Percentiles rank a stretch among this genome's conserved stretches.
Evolutionary conservation across 2,113 vertebrate species (phyloP).

Genomic region (Apistogramma diplotaenia): DNA sequence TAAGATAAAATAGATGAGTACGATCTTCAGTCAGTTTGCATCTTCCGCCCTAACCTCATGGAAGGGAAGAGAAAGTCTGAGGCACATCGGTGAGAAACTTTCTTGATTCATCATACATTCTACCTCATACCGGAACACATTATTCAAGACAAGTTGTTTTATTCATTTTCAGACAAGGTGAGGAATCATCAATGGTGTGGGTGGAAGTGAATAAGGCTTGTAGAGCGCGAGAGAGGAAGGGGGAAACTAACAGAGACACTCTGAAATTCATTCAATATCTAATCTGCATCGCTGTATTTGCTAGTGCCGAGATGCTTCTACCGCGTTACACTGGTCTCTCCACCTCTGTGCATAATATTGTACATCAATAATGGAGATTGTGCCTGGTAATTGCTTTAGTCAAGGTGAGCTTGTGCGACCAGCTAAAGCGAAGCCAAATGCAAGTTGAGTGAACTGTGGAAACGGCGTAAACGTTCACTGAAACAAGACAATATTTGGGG

Average conservation of each 20-base stretch:
- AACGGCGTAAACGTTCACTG: conserved; percentile 15
- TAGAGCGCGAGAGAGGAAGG: neutral
- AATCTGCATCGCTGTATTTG: conserved; percentile 28
- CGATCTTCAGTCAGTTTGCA: neutral
- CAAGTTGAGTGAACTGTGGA: conserved; percentile 32
- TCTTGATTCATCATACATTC: conserved; percentile 9
- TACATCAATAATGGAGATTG: conserved; percentile 3
- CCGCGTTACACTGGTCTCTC: neutral
- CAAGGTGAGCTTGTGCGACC: neutral
- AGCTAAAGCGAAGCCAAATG: conserved; percentile 2
- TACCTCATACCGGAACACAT: conserved; percentile 2
- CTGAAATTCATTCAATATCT: conserved; percentile 39
- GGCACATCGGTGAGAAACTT: neutral
- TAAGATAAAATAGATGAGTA: neutral
- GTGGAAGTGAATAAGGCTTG: conserved; percentile 3
- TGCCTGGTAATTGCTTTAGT: neutral
- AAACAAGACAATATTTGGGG: conserved; percentile 28
- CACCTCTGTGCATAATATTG: conserved; percentile 23
- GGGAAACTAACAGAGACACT: conserved; percentile 10
- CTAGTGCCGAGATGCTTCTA: neutral
- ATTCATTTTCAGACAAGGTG: conserved; percentile 49
- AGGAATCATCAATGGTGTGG: conserved; percentile 34
- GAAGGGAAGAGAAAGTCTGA: neutral
- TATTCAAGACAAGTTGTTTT: conserved; percentile 60
- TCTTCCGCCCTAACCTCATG: neutral